A percentile compares a stretch with the other conserved stretches of the same genome.
Evolutionary conservation across 2,888 invertebrate species (phyloP).

Genomic region (Byasa hedistus): DNA sequence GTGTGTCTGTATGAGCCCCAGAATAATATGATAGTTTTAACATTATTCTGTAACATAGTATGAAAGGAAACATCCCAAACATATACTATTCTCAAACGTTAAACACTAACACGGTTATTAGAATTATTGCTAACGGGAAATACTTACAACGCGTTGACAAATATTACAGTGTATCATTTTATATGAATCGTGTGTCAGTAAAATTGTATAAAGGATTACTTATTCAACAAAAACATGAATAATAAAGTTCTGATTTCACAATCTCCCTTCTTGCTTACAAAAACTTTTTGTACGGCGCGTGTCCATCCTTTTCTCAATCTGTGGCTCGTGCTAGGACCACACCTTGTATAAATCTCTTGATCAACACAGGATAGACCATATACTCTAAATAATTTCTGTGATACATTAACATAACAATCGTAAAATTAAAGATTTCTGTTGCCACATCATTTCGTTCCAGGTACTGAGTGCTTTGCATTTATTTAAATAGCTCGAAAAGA

Average conservation of each 20-base stretch:
- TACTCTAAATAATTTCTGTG: conserved; percentile 61
- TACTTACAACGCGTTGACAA: not conserved
- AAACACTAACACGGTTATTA: not conserved
- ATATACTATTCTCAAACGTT: not conserved
- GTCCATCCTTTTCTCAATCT: conserved; percentile 32
- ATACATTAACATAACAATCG: conserved; percentile 68
- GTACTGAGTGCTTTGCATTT: conserved; percentile 68
- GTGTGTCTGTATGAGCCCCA: conserved; percentile 45
- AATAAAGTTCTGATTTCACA: not conserved
- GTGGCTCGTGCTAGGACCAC: conserved; percentile 44
- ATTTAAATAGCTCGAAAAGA: conserved; percentile 61
- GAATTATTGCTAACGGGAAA: not conserved
- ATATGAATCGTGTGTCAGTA: not conserved
- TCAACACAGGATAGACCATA: conserved; percentile 26
- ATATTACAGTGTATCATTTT: not conserved
- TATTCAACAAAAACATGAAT: conserved; percentile 2
- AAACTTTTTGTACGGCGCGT: conserved; percentile 25
- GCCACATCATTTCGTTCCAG: conserved; percentile 62
- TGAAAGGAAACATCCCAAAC: not conserved
- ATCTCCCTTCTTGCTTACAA: not conserved
- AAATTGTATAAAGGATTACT: not conserved
- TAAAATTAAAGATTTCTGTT: conserved; percentile 66
- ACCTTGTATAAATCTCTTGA: not conserved
- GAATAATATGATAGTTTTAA: not conserved
- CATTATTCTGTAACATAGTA: not conserved